Conservation (phyloP, 2,888 invertebrate genomes). For the Caenorhabditis japonica region DNA sequence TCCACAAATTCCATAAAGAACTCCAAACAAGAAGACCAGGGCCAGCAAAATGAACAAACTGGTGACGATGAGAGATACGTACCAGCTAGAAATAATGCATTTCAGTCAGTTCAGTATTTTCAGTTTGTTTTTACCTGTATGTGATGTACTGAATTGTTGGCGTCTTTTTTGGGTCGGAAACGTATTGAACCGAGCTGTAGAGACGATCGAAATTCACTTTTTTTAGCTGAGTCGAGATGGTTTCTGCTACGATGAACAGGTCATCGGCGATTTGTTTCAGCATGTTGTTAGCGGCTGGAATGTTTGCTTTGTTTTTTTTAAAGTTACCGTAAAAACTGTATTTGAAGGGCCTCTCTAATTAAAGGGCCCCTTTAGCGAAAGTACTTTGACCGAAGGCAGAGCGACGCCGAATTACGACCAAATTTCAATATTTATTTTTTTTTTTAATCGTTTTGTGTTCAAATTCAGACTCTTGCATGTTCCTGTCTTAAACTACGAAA, state of each 20-base stretch:
- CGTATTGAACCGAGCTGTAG: constrained; percentile 64
- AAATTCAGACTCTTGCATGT: too few species aligned
- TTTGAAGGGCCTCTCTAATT: too few species aligned
- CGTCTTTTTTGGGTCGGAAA: constrained; percentile 63
- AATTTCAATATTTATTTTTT: too few species aligned
- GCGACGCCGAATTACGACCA: too few species aligned
- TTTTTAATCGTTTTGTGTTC: too few species aligned
- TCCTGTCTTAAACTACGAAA: too few species aligned
- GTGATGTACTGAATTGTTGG: constrained; percentile 60
- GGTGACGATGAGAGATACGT: constrained; percentile 77
- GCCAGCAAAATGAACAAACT: constrained; percentile 78
- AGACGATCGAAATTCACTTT: constrained; percentile 70
- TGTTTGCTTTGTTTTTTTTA: too few species aligned
- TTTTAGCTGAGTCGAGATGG: constrained; percentile 68
- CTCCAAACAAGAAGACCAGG: constrained; percentile 78
- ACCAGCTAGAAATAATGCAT: constrained; percentile 78
- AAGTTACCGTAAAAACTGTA: too few species aligned
- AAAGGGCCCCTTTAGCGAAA: too few species aligned
- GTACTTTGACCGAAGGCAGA: too few species aligned
- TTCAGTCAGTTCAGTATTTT: background rate
- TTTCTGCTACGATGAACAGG: constrained; percentile 69
- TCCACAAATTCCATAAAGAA: constrained; percentile 79
- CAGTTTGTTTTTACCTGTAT: constrained; percentile 67
- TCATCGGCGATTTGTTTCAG: constrained; percentile 68
- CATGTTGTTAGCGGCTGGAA: constrained; percentile 65